phyloP scores from a whole-genome alignment of 37 sponge, comb jelly and placozoan genomes.

The Crambe crambe region DNA sequence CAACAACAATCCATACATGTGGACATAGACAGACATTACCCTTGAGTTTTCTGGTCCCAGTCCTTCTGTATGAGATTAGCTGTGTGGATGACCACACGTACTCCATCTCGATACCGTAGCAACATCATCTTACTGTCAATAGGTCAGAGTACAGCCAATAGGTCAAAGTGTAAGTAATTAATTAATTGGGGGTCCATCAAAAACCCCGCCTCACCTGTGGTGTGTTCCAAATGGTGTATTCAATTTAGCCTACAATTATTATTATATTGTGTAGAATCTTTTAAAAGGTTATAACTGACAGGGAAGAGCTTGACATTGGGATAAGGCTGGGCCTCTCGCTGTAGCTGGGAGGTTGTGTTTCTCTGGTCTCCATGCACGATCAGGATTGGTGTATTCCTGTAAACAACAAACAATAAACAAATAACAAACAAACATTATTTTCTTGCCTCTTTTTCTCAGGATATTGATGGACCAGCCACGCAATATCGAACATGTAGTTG shows the following conservation, averaged over 20 bases:
- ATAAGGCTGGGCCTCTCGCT: constrained; percentile 26
- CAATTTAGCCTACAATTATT: constrained; percentile 44
- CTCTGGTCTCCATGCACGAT: constrained; percentile 74
- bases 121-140: constrained; percentile 96
- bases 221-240: constrained; percentile 69
- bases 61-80: constrained; percentile 89
- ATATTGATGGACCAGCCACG: constrained; percentile 90
- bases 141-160: background rate
- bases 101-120: constrained; percentile 67
- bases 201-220: constrained; percentile 54
- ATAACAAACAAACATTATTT: background rate
- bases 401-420: background rate
- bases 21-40: constrained; percentile 13
- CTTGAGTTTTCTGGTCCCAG: constrained; percentile 92
- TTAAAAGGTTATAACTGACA: constrained; percentile 16
- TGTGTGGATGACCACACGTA: constrained; percentile 92
- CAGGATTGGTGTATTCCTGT: constrained; percentile 54
- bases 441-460: constrained; percentile 54
- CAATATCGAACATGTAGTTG: constrained; percentile 90
- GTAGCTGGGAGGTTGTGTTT: constrained; percentile 15
- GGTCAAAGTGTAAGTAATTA: background rate
- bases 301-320: constrained; percentile 75
- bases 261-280: background rate
- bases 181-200: background rate
- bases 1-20: background rate